These are phyloP conservation scores for Ficedula albicollis DNA, from an alignment of 2,797 vertebrate species.

Conservation along the genomic window DNA sequence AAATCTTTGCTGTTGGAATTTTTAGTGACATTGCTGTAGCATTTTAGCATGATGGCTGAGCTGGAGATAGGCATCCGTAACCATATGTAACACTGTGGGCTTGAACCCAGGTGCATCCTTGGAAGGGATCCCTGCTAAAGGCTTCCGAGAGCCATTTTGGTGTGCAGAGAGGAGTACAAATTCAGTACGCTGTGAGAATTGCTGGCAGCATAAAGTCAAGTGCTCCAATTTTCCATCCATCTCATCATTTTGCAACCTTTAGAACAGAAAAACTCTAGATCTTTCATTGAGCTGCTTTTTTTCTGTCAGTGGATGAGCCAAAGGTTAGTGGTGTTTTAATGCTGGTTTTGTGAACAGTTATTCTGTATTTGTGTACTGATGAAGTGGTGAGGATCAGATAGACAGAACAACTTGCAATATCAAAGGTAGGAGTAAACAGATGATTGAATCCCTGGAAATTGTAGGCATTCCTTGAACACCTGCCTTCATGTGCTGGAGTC, in stretches of 20 bases:
- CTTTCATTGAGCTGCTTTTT: neutral
- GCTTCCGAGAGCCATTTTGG: neutral
- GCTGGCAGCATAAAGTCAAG: neutral
- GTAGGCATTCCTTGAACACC: neutral
- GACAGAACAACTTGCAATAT: accelerated
- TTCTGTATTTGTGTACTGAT: neutral
- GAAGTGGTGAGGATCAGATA: neutral
- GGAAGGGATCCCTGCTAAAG: neutral
- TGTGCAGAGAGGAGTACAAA: neutral
- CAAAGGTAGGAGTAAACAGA: neutral
- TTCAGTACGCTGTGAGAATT: neutral
- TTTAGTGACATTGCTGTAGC: neutral
- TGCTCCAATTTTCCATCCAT: neutral
- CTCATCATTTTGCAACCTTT: neutral
- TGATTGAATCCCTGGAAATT: neutral
- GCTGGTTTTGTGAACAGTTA: neutral
- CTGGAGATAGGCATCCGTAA: neutral
- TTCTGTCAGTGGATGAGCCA: neutral
- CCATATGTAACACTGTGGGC: neutral
- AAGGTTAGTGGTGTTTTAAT: neutral
- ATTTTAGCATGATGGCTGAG: neutral
- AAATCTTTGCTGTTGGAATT: neutral
- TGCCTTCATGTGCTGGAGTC: neutral
- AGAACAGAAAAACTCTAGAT: neutral
- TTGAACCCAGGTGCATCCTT: neutral